Percentiles rank a stretch among this genome's conserved stretches.
Evolutionary conservation across 2,888 invertebrate species (phyloP).

Genomic region (Drosophila borborema): DNA sequence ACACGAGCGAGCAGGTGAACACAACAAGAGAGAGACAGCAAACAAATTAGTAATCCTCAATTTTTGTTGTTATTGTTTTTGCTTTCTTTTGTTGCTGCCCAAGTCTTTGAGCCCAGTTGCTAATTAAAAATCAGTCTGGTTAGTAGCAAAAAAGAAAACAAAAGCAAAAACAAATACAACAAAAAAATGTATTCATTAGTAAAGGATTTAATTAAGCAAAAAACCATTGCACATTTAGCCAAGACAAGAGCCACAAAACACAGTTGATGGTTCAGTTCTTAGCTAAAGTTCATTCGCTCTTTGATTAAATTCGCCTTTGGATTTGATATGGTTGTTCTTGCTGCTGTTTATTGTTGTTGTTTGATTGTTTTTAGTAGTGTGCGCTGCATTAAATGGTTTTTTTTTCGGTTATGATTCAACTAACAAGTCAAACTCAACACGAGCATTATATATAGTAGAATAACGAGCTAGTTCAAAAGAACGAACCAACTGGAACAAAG

Average conservation of each 20-base stretch:
- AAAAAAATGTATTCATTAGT: slow-evolving; percentile 16
- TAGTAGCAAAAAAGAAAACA: slow-evolving; percentile 62
- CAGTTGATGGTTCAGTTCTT: background rate
- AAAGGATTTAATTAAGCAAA: background rate
- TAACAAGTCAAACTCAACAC: slow-evolving; percentile 63
- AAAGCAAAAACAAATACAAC: slow-evolving; percentile 30
- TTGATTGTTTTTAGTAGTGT: slow-evolving; percentile 66
- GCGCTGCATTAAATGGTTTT: slow-evolving; percentile 50
- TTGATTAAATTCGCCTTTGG: background rate
- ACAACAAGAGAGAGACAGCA: slow-evolving; percentile 13
- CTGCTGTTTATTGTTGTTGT: slow-evolving; percentile 26
- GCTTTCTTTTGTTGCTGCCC: slow-evolving; percentile 23
- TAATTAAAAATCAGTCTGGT: slow-evolving; percentile 66
- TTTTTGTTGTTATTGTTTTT: slow-evolving; percentile 32
- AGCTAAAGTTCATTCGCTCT: background rate
- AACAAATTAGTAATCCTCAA: slow-evolving; percentile 48
- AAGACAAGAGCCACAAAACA: background rate
- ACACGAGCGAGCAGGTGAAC: slow-evolving; percentile 20
- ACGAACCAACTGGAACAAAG: slow-evolving; percentile 58
- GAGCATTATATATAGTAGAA: slow-evolving; percentile 31
- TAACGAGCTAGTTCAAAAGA: slow-evolving; percentile 53
- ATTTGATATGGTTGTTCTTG: slow-evolving; percentile 30
- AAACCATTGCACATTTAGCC: slow-evolving; percentile 1
- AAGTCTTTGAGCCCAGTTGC: slow-evolving; percentile 54
- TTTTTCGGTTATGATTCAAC: slow-evolving; percentile 54